These are phyloP conservation scores for Dendrolimus kikuchii DNA, from an alignment of 1,140 invertebrate genomes.

Conservation along the genomic window DNA sequence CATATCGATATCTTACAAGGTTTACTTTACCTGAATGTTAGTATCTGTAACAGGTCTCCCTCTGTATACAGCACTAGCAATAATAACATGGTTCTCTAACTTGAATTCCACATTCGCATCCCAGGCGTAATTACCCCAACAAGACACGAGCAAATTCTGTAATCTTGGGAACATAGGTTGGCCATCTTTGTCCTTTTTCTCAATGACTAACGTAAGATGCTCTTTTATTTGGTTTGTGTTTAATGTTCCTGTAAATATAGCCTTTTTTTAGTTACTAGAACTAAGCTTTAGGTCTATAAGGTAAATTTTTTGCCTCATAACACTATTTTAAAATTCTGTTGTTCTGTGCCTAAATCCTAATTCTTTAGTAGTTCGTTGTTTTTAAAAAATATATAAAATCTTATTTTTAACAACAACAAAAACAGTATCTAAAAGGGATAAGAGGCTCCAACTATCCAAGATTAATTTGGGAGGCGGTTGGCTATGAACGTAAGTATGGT, in stretches of 20 bases:
- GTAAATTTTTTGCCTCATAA: too few species aligned
- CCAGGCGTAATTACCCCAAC: constrained; percentile 82
- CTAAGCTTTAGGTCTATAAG: too few species aligned
- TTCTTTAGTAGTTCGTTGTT: too few species aligned
- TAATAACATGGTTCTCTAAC: constrained; percentile 80
- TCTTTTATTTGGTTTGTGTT: constrained; percentile 62
- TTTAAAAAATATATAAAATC: too few species aligned
- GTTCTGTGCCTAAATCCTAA: too few species aligned
- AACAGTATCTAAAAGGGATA: too few species aligned
- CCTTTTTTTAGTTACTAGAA: neutral
- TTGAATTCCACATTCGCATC: constrained; percentile 72
- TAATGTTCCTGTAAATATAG: constrained; percentile 36
- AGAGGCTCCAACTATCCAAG: too few species aligned
- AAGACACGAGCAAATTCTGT: constrained; percentile 73
- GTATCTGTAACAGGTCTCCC: constrained; percentile 78
- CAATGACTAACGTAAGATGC: constrained; percentile 66
- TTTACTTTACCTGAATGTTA: constrained; percentile 78
- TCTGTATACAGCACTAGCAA: constrained; percentile 75
- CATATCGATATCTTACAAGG: neutral
- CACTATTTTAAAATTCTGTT: too few species aligned
- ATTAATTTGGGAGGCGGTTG: too few species aligned
- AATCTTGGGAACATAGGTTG: constrained; percentile 75
- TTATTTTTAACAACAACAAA: too few species aligned
- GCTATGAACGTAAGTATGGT: too few species aligned
- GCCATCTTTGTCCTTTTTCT: constrained; percentile 72